A percentile compares a stretch with the other conserved stretches of the same genome.
These are phyloP conservation scores for Phocides pigmalion DNA, from an alignment of 1,140 invertebrate species.

Conservation along the genomic window DNA sequence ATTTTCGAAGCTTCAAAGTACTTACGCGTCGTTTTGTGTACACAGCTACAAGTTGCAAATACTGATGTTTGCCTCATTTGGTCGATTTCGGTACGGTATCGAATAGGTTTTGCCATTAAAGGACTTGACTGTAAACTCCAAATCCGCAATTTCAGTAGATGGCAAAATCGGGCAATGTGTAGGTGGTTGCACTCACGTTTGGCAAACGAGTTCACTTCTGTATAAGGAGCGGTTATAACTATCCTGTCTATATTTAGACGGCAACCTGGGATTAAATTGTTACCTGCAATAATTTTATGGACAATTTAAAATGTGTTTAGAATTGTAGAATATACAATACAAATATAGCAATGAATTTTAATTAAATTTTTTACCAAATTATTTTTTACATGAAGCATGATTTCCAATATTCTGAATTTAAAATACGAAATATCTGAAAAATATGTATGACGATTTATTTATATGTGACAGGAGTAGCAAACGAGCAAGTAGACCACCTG, in stretches of 20 bases:
- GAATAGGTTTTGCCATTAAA: conserved; percentile 25
- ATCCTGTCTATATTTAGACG: conserved; percentile 21
- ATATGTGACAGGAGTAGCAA: too few species aligned
- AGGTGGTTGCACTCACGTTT: conserved; percentile 25
- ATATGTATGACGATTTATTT: too few species aligned
- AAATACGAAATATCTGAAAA: too few species aligned
- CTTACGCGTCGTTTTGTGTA: conserved; percentile 22
- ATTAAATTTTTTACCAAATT: too few species aligned
- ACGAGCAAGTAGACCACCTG: too few species aligned
- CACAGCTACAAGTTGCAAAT: conserved; percentile 29
- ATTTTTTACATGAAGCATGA: too few species aligned
- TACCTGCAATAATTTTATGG: background rate
- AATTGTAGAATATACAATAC: too few species aligned
- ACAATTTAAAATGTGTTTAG: background rate
- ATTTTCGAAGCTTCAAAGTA: conserved; percentile 25
- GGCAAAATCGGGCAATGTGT: conserved; percentile 7
- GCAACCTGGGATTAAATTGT: conserved; percentile 1
- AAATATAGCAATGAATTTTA: too few species aligned
- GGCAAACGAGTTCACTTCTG: conserved; percentile 21
- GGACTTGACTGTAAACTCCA: conserved; percentile 3
- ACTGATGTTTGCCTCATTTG: conserved; percentile 27
- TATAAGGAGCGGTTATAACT: conserved; percentile 15
- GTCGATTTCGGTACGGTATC: conserved; percentile 15
- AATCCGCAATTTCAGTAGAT: conserved; percentile 11
- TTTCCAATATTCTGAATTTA: too few species aligned